Evolutionary conservation across 2,113 vertebrate genomes (phyloP).

Genomic region (Arizona elegans): DNA sequence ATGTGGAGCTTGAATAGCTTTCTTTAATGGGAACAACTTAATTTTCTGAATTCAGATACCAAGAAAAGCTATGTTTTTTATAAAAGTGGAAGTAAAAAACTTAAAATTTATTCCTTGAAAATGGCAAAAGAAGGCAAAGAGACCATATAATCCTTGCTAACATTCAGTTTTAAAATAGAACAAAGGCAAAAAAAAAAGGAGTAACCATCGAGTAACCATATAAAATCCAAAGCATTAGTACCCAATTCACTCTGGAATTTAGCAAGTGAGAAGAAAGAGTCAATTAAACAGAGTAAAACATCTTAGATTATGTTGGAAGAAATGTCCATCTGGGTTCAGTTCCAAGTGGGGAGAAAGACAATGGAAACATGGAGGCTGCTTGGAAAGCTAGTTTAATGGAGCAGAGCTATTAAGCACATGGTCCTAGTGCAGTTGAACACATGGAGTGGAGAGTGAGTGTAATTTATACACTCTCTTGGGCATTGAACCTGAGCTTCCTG

Average conservation of each 20-base stretch:
- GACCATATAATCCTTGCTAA: background rate
- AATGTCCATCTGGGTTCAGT: too few relatives aligned
- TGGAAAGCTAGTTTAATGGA: too few relatives aligned
- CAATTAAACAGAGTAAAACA: background rate
- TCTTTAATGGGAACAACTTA: background rate
- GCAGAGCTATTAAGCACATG: too few relatives aligned
- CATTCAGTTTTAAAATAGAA: background rate
- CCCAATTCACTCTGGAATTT: background rate
- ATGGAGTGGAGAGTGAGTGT: too few relatives aligned
- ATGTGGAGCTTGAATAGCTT: background rate
- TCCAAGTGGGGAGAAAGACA: too few relatives aligned
- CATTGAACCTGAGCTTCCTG: too few relatives aligned
- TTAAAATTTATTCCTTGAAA: background rate
- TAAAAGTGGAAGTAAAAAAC: background rate
- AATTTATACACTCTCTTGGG: too few relatives aligned
- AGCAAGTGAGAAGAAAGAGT: background rate
- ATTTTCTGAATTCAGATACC: background rate
- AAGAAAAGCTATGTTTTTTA: background rate
- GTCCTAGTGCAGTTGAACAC: too few relatives aligned
- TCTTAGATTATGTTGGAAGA: background rate
- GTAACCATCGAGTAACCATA: background rate
- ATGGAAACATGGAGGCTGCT: too few relatives aligned
- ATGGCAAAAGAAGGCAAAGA: background rate
- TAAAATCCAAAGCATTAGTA: background rate
- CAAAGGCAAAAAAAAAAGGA: background rate